These are phyloP conservation scores for Andrena hattorfiana DNA, from an alignment of 2,888 invertebrate genomes.

Conservation along the genomic window DNA sequence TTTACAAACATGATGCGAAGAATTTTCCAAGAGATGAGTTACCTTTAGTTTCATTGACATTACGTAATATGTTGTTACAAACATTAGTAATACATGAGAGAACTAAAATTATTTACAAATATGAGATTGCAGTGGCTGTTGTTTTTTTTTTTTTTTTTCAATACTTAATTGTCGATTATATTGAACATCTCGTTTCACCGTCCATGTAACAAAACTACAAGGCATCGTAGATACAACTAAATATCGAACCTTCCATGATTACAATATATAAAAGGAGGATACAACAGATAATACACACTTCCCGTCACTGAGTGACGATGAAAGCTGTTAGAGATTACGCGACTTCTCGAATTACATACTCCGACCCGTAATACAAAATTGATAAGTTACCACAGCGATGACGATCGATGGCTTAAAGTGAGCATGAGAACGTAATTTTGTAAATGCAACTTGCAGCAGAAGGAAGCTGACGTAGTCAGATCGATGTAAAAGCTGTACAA, in stretches of 20 bases:
- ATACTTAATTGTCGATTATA: conserved; percentile 29
- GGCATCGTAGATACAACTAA: conserved; percentile 7
- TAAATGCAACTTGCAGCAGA: conserved; percentile 56
- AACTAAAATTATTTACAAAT: conserved; percentile 61
- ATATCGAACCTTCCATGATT: conserved; percentile 19
- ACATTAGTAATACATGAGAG: conserved; percentile 49
- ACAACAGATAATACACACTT: conserved; percentile 37
- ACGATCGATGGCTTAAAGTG: conserved; percentile 14
- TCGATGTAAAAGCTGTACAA: conserved; percentile 11
- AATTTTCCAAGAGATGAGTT: conserved; percentile 41
- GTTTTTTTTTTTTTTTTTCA: conserved; percentile 19
- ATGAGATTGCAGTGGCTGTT: conserved; percentile 40
- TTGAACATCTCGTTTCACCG: conserved; percentile 13
- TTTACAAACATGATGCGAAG: conserved; percentile 67
- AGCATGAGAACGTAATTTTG: conserved; percentile 30
- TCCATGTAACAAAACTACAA: neutral
- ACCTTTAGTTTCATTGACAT: conserved; percentile 35
- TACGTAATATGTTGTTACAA: conserved; percentile 54
- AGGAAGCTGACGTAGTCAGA: neutral
- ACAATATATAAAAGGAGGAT: conserved; percentile 31
- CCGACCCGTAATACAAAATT: conserved; percentile 7
- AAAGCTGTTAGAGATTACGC: conserved; percentile 40
- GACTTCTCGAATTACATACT: conserved; percentile 21
- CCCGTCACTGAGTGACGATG: conserved; percentile 13
- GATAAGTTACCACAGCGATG: conserved; percentile 37